These are phyloP conservation scores for Fregetta grallaria DNA, from an alignment of 2,113 vertebrate genomes.

Conservation along the genomic window DNA sequence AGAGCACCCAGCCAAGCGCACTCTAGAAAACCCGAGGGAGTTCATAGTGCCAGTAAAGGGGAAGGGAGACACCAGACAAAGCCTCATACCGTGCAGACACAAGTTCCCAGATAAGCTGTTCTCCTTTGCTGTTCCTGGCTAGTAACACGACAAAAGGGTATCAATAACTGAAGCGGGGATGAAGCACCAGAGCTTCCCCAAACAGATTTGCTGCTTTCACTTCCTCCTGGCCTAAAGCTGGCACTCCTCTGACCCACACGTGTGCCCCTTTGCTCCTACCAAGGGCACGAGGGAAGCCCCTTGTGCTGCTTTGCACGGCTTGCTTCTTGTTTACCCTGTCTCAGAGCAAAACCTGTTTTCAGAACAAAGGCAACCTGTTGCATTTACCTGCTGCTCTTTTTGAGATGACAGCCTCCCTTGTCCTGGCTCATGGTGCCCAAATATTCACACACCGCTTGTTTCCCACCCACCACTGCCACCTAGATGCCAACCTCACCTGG, in stretches of 20 bases:
- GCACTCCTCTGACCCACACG: fast-evolving
- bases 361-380: not conserved
- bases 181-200: not conserved
- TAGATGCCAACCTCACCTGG: not conserved
- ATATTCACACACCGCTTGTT: fast-evolving
- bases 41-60: not conserved
- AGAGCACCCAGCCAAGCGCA: not conserved
- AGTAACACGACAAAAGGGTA: not conserved
- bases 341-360: not conserved
- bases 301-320: not conserved
- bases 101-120: not conserved
- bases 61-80: not conserved
- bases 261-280: fast-evolving
- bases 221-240: not conserved
- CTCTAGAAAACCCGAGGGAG: not conserved
- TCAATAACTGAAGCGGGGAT: not conserved
- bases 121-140: not conserved
- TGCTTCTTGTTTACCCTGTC: not conserved
- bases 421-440: not conserved
- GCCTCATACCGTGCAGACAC: not conserved
- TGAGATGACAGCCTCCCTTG: not conserved
- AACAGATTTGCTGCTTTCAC: not conserved
- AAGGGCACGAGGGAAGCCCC: not conserved
- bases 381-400: not conserved
- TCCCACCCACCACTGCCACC: not conserved